Evolutionary conservation across 2,797 vertebrate genomes (phyloP).

Genomic region (Sitta carolinensis): DNA sequence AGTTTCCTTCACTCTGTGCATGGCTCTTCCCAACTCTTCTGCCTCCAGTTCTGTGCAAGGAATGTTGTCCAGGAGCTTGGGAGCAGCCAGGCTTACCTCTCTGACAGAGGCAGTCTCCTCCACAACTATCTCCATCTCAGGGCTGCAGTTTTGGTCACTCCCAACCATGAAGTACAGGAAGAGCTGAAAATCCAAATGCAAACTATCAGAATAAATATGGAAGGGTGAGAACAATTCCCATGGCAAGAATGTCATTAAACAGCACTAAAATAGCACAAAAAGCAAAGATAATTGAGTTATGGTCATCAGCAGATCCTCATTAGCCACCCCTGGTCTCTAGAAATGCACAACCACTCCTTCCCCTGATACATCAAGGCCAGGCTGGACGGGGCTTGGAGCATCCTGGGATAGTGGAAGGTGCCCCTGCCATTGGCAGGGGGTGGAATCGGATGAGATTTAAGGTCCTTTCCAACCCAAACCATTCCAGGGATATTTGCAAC

Average conservation of each 20-base stretch:
- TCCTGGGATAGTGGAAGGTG: neutral
- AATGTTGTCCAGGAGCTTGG: neutral
- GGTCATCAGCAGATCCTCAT: neutral
- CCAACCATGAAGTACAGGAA: slow-evolving; percentile 88
- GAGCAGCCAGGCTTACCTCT: slow-evolving; percentile 76
- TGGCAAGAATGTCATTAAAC: neutral
- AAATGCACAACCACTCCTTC: neutral
- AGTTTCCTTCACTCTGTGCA: neutral
- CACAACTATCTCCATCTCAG: slow-evolving; percentile 87
- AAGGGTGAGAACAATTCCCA: neutral
- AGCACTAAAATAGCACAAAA: neutral
- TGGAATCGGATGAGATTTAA: neutral
- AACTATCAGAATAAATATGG: neutral
- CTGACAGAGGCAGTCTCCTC: slow-evolving; percentile 84
- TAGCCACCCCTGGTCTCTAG: neutral
- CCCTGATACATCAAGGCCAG: neutral
- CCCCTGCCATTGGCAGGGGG: neutral
- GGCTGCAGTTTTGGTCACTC: slow-evolving; percentile 72
- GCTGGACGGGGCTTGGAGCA: neutral
- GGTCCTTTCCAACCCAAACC: neutral
- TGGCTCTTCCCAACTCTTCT: neutral
- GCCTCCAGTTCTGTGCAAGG: neutral
- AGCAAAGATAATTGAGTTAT: neutral
- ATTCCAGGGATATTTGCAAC: neutral
- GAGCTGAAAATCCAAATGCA: slow-evolving; percentile 73